These are phyloP conservation scores for Drosophila parthenogenetica DNA, from an alignment of 2,888 invertebrate species.

Conservation along the genomic window DNA sequence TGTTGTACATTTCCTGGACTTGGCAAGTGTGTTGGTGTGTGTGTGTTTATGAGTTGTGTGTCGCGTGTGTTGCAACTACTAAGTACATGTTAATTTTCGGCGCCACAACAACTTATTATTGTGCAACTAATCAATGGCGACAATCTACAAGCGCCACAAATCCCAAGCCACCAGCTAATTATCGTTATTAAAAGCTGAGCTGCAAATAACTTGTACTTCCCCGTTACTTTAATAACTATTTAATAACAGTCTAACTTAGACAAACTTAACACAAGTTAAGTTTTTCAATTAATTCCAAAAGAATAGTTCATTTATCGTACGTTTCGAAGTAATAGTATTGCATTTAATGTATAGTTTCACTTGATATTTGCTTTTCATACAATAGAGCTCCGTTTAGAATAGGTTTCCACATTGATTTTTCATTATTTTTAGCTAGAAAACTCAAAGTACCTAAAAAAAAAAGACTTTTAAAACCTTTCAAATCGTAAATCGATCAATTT, in stretches of 20 bases:
- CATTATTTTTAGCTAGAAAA: no score
- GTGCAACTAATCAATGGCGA: constrained; percentile 56
- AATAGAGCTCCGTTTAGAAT: no score
- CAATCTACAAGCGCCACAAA: constrained; percentile 29
- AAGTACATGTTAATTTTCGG: constrained; percentile 69
- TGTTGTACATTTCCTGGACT: constrained; percentile 12
- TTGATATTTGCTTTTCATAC: no score
- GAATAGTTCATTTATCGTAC: no score
- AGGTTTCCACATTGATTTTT: no score
- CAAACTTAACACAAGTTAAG: background rate
- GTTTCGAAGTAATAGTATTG: no score
- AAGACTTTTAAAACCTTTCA: no score
- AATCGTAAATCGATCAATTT: no score
- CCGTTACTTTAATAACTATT: background rate
- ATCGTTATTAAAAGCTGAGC: constrained; percentile 24
- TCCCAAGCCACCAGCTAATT: constrained; percentile 24
- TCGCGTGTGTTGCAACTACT: constrained; percentile 22
- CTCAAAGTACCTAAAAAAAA: no score
- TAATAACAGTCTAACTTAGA: background rate
- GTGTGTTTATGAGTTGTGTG: constrained; percentile 28
- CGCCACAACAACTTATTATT: constrained; percentile 63
- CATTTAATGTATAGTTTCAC: no score
- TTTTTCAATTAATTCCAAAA: no score
- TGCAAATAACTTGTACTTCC: constrained; percentile 29
- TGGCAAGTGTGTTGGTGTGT: background rate